A percentile compares a stretch with the other conserved stretches of the same genome.
phyloP scores from a whole-genome alignment of 2,888 invertebrate species.

The Nephrotoma guestfalica region DNA sequence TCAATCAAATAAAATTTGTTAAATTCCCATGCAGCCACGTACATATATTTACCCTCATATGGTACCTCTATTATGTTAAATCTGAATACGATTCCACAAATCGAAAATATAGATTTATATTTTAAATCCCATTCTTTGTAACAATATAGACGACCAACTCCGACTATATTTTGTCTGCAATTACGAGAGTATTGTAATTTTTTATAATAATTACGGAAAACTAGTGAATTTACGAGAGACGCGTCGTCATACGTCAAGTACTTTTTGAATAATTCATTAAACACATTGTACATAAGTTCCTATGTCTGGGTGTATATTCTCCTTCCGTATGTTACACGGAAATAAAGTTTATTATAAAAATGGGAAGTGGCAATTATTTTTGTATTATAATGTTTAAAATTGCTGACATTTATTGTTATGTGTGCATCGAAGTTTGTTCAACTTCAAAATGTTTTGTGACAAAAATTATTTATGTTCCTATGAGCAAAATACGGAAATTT shows the following conservation, averaged over 20 bases:
- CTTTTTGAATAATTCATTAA: not conserved
- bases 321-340: not conserved
- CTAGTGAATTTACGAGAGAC: not conserved
- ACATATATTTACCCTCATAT: not conserved
- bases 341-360: not conserved
- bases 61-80: not conserved
- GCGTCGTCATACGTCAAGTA: not conserved
- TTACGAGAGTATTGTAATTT: not conserved
- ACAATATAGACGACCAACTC: too few relatives aligned
- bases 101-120: too few relatives aligned
- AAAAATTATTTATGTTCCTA: too few relatives aligned
- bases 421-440: not conserved
- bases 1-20: not conserved
- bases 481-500: too few relatives aligned
- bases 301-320: not conserved
- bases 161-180: too few relatives aligned
- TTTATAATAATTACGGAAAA: not conserved
- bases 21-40: not conserved
- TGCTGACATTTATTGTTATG: not conserved
- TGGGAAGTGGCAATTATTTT: not conserved
- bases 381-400: not conserved
- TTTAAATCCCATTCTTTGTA: too few relatives aligned
- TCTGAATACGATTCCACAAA: not conserved
- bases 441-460: too few relatives aligned
- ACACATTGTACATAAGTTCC: not conserved